Base-by-base conservation (phyloP, 2,888 invertebrate genomes). In the Acleris laterana region DNA sequence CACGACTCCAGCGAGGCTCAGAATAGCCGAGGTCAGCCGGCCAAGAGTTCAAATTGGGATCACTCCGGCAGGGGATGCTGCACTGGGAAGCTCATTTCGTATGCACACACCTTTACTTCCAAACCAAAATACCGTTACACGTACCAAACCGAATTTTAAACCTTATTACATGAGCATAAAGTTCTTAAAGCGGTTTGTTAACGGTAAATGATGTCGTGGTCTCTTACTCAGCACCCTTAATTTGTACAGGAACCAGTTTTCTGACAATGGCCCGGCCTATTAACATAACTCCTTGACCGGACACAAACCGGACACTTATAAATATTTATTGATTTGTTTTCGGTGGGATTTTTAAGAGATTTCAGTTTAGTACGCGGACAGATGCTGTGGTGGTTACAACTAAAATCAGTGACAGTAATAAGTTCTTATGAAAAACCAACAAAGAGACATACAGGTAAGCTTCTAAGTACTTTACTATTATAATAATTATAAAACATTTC, bases 221-320 rank as follows among this genome's bases (percentile, higher is more conserved):
- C 63, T 76, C 79, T 75, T 80, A 79, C 76, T 81, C 83, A 83
- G 81, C 86, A 84, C 90, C 91, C 91, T 85, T 89, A 89, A 91
- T 89, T 87, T 86, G 84, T 83, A 78, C 74, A 75, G 74, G 74
- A 90, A 91, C 93, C 87, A 84, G 93, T 87, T 86, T 77, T 64
- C 68, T 76, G 76, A 90, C 90, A 92, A 91, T 89, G 80, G 81
- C 78, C 74, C 80, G 77, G 80, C 77, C 77, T 84, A 90, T 91
- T 93, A 90, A 80, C 92, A 92, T 91, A 91, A 89, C 90, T 93
- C 91, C 92, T 93, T 93, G 90, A 89, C 90, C 88, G 82, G 85
- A 82, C 77, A 77, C 68, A 74, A 79, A 83, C 85, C 73, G 86
- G 87, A 83, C 81, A 84, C 84, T 88, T 84, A 91, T 91, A 86